Base-by-base conservation (phyloP, 2,888 invertebrate genomes). In the Rhynchonema sp. region DNA sequence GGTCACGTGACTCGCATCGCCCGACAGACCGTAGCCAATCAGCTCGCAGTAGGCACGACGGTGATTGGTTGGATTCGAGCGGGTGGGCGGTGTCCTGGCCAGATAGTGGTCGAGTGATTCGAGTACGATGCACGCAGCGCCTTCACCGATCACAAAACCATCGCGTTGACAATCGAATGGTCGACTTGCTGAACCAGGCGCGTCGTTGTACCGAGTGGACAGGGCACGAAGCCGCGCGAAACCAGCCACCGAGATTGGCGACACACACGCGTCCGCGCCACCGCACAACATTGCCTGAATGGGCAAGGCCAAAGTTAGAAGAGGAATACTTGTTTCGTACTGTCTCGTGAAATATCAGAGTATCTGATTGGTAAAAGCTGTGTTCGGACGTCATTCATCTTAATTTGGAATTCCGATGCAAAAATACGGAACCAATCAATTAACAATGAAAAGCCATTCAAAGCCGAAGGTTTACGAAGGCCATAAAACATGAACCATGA, bases 81-180 rank as follows among this genome's bases (percentile, higher is more conserved):
- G 38, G 17, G 30, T 9, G 27, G 55, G 9, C 1, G 84, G 87
- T 57, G 82, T 80, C 68, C 96, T 80, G 30, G 77, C 73, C 26
- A 81, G 64, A 0, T 94, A 96, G 79, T 90, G 88, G 64, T 85
- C 80, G 64, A 87, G 77, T 73, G 89, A 86, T 77, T 96, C 96
- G 61, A 96, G 76, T 55, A 96, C 79, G 64, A 98, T 72, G 64
- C 92, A 80, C 1, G 87, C 91, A 61, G 90, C 83, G 17, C 92
- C 96, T 79, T 98, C 96, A 0, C 92, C 89, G 87, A 98, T 92
- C 0, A 98, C 92, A 79, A 98, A 98, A 2, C 98, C 98, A 74
- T 91, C 89, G 61, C 94, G 79, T 59, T 68, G 25, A 78, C 67
- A 82, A 75, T 98, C 96, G 77, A 96, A 98, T 1, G 98, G 98